Percentiles rank a stretch among this genome's conserved stretches.
These are phyloP conservation scores for Sturmia bella DNA, from an alignment of 2,888 invertebrate species.

Conservation along the genomic window DNA sequence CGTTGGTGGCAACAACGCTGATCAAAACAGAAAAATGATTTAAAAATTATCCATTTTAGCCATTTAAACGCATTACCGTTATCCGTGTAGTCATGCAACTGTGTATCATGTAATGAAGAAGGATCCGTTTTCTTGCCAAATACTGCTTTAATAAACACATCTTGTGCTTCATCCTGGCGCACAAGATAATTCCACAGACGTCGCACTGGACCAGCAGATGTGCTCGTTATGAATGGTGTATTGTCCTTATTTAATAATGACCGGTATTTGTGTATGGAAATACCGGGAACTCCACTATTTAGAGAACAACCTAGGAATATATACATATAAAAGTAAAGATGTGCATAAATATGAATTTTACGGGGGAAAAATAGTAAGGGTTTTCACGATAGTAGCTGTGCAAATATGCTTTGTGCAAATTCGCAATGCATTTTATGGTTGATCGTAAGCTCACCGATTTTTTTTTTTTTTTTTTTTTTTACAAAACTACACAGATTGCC, in stretches of 20 bases:
- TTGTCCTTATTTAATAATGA: constrained; percentile 95
- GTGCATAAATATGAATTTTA: too few relatives aligned
- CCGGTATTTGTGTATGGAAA: constrained; percentile 95
- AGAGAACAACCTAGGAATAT: constrained; percentile 87
- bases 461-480: too few relatives aligned
- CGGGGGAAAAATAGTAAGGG: too few relatives aligned
- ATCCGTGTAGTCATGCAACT: constrained; percentile 47
- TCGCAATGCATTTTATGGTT: too few relatives aligned
- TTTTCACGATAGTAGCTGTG: too few relatives aligned
- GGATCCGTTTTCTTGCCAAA: constrained; percentile 85
- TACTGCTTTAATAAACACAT: constrained; percentile 96
- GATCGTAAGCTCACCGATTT: too few relatives aligned
- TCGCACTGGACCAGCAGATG: constrained; percentile 88
- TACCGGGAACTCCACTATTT: constrained; percentile 88
- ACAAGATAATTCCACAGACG: constrained; percentile 97
- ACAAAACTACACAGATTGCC: too few relatives aligned
- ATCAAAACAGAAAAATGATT: not conserved
- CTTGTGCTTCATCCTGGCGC: constrained; percentile 95
- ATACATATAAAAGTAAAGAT: too few relatives aligned
- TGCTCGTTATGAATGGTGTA: constrained; percentile 93
- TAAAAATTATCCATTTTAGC: not conserved
- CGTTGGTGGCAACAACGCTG: too few relatives aligned
- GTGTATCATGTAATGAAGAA: constrained; percentile 26
- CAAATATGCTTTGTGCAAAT: too few relatives aligned
- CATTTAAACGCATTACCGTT: constrained; percentile 50